These are phyloP conservation scores for Rana temporaria DNA, from an alignment of 2,113 vertebrate species.

Conservation along the genomic window DNA sequence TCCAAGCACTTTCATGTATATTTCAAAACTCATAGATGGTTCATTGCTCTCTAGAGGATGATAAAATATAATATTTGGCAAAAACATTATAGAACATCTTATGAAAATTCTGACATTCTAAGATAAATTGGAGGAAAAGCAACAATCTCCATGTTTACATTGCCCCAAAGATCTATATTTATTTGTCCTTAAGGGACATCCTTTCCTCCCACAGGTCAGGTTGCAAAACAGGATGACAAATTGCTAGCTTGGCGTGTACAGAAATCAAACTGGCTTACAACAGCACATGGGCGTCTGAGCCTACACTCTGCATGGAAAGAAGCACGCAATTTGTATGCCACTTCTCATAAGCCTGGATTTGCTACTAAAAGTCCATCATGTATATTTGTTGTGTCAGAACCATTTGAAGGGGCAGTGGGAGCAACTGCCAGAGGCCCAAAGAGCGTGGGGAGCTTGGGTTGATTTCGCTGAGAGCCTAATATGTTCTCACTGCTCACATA, in stretches of 20 bases:
- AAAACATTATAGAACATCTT: constrained; percentile 21
- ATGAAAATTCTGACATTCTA: constrained; percentile 4
- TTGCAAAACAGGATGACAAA: constrained; percentile 16
- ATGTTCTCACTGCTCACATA: constrained; percentile 16
- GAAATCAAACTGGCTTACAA: constrained; percentile 36
- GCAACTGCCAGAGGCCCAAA: constrained; percentile 43
- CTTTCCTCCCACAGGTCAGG: neutral
- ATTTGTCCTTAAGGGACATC: neutral
- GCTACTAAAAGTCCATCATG: constrained; percentile 40
- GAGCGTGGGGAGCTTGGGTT: neutral
- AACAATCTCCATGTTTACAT: constrained; percentile 20
- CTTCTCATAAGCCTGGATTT: constrained; percentile 23
- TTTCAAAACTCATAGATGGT: neutral
- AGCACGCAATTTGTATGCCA: constrained; percentile 6
- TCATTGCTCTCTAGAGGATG: neutral
- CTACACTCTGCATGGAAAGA: constrained; percentile 14
- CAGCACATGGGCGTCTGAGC: neutral
- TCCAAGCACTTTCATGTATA: neutral
- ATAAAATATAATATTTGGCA: constrained; percentile 4
- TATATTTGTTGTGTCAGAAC: constrained; percentile 50
- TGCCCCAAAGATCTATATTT: constrained; percentile 15
- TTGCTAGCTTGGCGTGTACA: constrained; percentile 28
- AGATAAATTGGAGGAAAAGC: neutral
- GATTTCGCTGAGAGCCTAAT: neutral
- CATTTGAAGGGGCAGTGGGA: constrained; percentile 44